Evolutionary conservation across 2,113 vertebrate genomes (phyloP).

Genomic region (Perca schrenkii): DNA sequence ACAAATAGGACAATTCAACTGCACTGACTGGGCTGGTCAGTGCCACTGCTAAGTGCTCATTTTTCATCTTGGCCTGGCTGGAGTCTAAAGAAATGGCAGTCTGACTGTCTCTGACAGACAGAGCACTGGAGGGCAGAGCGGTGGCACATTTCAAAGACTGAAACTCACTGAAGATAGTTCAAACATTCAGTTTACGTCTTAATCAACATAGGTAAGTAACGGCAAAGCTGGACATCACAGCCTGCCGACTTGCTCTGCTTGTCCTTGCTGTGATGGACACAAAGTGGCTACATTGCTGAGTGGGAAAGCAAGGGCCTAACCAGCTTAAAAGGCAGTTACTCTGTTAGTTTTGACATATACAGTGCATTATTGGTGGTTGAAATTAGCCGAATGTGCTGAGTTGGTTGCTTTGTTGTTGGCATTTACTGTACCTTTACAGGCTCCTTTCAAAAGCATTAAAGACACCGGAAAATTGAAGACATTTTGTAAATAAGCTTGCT

Average conservation of each 20-base stretch:
- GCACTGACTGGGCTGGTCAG: constrained; percentile 56
- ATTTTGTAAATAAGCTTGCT: background rate
- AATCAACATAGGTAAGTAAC: constrained; percentile 39
- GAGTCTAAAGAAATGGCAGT: constrained; percentile 56
- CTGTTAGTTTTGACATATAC: background rate
- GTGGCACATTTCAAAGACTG: constrained; percentile 49
- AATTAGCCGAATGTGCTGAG: background rate
- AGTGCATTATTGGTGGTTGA: background rate
- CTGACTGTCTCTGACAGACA: constrained; percentile 52
- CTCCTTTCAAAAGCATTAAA: background rate
- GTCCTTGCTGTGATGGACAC: background rate
- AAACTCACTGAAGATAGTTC: constrained; percentile 40
- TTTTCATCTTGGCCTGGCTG: constrained; percentile 56
- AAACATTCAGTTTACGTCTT: constrained; percentile 27
- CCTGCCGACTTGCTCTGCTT: background rate
- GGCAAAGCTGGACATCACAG: background rate
- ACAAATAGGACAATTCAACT: constrained; percentile 52
- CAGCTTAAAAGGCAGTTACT: background rate
- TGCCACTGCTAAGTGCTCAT: constrained; percentile 51
- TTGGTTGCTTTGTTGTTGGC: background rate
- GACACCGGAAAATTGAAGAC: background rate
- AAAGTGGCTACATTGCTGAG: background rate
- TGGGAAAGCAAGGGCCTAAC: background rate
- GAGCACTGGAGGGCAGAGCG: constrained; percentile 24
- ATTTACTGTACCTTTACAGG: background rate